Evolutionary conservation across 2,113 vertebrate species (phyloP), one percentile per base, ranked within the genome.

Genomic region (Megalops atlanticus): DNA sequence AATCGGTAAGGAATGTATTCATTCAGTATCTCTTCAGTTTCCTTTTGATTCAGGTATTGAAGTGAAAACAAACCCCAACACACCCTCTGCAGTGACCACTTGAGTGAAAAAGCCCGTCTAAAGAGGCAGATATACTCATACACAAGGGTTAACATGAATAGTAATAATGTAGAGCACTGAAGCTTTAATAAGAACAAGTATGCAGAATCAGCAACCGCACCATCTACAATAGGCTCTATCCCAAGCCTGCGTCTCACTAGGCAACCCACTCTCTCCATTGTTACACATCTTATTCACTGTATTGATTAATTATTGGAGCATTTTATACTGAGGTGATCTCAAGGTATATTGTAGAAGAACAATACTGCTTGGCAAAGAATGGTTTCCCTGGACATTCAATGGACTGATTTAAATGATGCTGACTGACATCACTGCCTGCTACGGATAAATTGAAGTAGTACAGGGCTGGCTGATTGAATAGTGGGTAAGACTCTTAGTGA

Each of bases 241-340:
- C 81, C 84, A 1, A 0, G 49, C 64, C 78, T 41, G 84, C 54
- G 77, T 87, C 85, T 77, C 75, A 82, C 84, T 79, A 74, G 79
- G 74, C 79, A 73, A 72, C 83, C 79, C 24, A 71, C 82, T 76
- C 71, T 35, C 41, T 73, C 84, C 74, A 78, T 85, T 89, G 84
- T 89, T 86, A 16, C 84, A 68, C 69, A 83, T 85, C 74, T 85
- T 87, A 86, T 84, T 82, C 82, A 75, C 80, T 54, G 36, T 89
- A 92, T 92, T 89, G 89, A 92, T 91, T 90, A 84, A 83, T 91
- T 90, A 84, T 83, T 69, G 81, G 84, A 84, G 84, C 84, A 86
- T 90, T 92, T 89, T 43, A 85, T 84, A 89, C 92, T 86, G 89
- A 91, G 86, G 88, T 89, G 90, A 91, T 87, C 82, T 83, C 83